Conservation (phyloP, 2,113 vertebrate genomes). For the Poecile atricapillus region DNA sequence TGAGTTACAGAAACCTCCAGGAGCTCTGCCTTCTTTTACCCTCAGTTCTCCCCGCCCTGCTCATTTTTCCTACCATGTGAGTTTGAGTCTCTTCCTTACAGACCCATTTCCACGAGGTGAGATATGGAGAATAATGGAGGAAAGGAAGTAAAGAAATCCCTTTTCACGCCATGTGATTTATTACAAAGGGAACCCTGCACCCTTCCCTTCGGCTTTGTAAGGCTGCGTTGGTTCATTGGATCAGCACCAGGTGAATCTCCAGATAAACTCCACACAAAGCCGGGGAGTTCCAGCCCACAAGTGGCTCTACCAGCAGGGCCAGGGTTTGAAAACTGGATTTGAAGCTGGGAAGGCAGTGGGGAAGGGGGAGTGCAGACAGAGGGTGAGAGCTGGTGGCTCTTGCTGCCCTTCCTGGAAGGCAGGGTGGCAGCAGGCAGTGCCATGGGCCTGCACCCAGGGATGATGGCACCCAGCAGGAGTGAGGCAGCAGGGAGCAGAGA, state of each 20-base stretch:
- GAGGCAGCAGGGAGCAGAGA: not conserved
- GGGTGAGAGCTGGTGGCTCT: not conserved
- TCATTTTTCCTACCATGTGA: not conserved
- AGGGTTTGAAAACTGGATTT: not conserved
- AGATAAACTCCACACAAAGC: conserved; percentile 49
- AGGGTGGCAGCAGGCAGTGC: not conserved
- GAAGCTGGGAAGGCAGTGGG: not conserved
- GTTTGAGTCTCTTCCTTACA: conserved; percentile 23
- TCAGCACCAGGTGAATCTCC: conserved; percentile 55
- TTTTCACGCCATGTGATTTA: conserved; percentile 61
- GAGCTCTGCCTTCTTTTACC: not conserved
- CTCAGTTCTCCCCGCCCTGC: not conserved
- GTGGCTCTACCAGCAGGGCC: not conserved
- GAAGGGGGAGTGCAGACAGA: not conserved
- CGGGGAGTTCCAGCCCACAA: conserved; percentile 17
- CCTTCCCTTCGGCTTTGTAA: conserved; percentile 46
- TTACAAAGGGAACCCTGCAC: conserved; percentile 41
- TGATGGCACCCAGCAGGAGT: not conserved
- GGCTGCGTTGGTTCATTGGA: conserved; percentile 50
- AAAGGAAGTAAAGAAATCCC: conserved; percentile 66
- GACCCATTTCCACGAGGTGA: conserved; percentile 48
- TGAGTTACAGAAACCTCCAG: not conserved
- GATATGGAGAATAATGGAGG: conserved; percentile 55
- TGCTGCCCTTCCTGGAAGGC: not conserved
- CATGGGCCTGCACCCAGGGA: not conserved